Evolutionary conservation across 2,797 vertebrate genomes (phyloP).

Genomic region (Antennarius maculatus): DNA sequence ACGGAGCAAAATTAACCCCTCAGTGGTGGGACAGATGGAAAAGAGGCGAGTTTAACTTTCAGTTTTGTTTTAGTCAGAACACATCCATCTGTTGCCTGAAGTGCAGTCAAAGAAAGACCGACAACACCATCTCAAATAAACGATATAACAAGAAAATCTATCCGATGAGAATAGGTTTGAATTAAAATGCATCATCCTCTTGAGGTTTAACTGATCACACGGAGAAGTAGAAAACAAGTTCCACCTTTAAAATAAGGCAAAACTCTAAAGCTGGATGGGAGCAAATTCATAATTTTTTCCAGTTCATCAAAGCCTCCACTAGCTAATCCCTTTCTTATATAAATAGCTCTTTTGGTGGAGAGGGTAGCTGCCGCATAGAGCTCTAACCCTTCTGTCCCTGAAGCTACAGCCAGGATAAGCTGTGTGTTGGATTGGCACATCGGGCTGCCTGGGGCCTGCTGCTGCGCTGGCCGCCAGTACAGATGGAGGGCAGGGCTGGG

Average conservation of each 20-base stretch:
- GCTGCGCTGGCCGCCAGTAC: conserved; percentile 93
- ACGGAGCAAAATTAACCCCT: conserved; percentile 78
- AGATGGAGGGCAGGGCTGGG: conserved; percentile 99
- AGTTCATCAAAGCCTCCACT: conserved; percentile 83
- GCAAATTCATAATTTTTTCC: conserved; percentile 73
- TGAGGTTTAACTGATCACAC: background rate
- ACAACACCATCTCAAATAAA: background rate
- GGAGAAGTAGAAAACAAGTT: conserved; percentile 1
- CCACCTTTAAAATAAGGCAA: conserved; percentile 23
- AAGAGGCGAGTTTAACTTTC: conserved; percentile 24
- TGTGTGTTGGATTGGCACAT: conserved; percentile 88
- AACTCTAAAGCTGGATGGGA: conserved; percentile 47
- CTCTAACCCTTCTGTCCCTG: conserved; percentile 88
- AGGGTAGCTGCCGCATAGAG: conserved; percentile 83
- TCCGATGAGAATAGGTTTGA: conserved; percentile 5
- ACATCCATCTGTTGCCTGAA: conserved; percentile 14
- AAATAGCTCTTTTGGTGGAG: conserved; percentile 87
- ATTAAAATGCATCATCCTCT: background rate
- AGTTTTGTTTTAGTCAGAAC: conserved; percentile 8
- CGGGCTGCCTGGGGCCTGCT: conserved; percentile 92
- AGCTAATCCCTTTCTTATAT: conserved; percentile 89
- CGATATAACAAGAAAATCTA: background rate
- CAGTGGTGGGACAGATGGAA: conserved; percentile 51
- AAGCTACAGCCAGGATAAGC: conserved; percentile 87
- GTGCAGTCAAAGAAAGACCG: background rate